phyloP scores from a whole-genome alignment of 2,888 invertebrate species.

The Chrysolina americana region DNA sequence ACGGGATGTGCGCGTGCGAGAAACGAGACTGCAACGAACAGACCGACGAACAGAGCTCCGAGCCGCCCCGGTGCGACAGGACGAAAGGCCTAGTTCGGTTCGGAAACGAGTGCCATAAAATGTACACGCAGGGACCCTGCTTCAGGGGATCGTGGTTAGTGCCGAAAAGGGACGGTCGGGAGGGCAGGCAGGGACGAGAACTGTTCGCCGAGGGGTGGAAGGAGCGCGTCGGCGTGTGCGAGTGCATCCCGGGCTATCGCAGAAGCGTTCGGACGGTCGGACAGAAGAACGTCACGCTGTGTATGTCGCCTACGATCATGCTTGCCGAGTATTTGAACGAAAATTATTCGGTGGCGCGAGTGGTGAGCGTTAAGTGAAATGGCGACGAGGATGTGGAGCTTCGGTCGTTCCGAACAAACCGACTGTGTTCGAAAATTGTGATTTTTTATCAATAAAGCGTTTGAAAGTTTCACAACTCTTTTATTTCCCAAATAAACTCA shows the following conservation, averaged over 20 bases:
- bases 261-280: conserved; percentile 65
- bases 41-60: conserved; percentile 39
- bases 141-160: conserved; percentile 80
- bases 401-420: neutral
- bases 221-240: conserved; percentile 65
- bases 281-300: conserved; percentile 67
- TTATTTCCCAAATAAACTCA: neutral
- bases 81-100: conserved; percentile 75
- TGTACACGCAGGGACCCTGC: conserved; percentile 86
- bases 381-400: neutral
- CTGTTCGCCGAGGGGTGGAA: conserved; percentile 50
- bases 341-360: conserved; percentile 59
- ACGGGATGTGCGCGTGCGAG: conserved; percentile 84
- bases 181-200: conserved; percentile 32
- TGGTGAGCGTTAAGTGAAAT: conserved; percentile 28
- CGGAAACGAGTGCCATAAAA: conserved; percentile 81
- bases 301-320: conserved; percentile 76
- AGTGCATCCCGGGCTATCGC: conserved; percentile 80
- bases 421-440: conserved; percentile 17
- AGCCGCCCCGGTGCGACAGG: conserved; percentile 54
- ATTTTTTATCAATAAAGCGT: conserved; percentile 27
- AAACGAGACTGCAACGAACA: conserved; percentile 50
- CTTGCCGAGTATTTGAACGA: conserved; percentile 78
- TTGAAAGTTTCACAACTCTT: neutral
- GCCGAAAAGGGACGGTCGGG: conserved; percentile 69